These are phyloP conservation scores for Thymallus thymallus DNA, from an alignment of 2,113 vertebrate genomes.

Conservation along the genomic window DNA sequence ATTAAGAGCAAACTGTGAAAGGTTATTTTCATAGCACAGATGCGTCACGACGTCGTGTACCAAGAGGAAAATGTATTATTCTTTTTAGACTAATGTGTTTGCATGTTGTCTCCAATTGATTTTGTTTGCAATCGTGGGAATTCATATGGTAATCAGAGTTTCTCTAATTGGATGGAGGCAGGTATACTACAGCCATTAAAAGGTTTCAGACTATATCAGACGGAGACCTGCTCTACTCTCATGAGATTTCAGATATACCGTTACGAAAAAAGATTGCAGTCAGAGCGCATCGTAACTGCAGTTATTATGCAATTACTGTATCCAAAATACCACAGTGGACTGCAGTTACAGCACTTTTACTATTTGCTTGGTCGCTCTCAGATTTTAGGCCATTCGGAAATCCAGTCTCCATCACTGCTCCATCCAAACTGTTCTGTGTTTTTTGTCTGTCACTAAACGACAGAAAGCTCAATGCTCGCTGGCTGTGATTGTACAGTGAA, in stretches of 20 bases:
- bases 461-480: conserved; percentile 31
- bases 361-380: conserved; percentile 35
- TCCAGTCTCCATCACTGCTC: conserved; percentile 16
- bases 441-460: conserved; percentile 27
- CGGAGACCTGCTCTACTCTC: too few relatives aligned
- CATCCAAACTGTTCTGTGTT: conserved; percentile 5
- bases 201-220: too few relatives aligned
- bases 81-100: background rate
- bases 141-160: too few relatives aligned
- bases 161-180: too few relatives aligned
- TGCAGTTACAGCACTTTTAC: too few relatives aligned
- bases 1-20: conserved; percentile 61
- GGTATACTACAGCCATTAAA: too few relatives aligned
- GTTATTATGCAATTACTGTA: too few relatives aligned
- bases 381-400: conserved; percentile 50
- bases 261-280: conserved; percentile 12
- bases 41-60: background rate
- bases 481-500: conserved; percentile 61
- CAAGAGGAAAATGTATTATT: background rate
- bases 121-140: too few relatives aligned
- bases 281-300: too few relatives aligned
- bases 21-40: conserved; percentile 50
- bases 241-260: background rate
- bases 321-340: too few relatives aligned
- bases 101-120: too few relatives aligned